Percentiles rank a stretch among this genome's conserved stretches.
These are phyloP conservation scores for Phenganax stokvisi DNA, from an alignment of 92 coral and sea anemone genomes.

Conservation along the genomic window DNA sequence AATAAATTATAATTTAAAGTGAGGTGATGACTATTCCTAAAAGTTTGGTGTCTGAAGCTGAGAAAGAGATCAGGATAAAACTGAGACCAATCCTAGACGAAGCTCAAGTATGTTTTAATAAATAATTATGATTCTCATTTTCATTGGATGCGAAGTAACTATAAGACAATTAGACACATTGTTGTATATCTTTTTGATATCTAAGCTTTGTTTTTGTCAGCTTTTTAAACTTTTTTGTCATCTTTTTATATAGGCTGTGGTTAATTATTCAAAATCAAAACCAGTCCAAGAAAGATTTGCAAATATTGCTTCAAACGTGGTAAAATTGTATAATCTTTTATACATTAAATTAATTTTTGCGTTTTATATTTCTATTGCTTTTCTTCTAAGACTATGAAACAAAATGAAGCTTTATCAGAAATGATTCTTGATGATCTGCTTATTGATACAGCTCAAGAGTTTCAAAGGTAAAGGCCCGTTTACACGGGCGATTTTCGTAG, in stretches of 20 bases:
- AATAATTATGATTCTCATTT: background rate
- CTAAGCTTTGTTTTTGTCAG: background rate
- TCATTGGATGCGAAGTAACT: background rate
- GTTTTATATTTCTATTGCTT: background rate
- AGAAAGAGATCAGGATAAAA: conserved; percentile 72
- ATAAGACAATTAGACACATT: background rate
- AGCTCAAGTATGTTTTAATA: conserved; percentile 58
- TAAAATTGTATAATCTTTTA: background rate
- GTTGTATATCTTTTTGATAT: background rate
- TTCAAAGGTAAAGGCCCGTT: conserved; percentile 59
- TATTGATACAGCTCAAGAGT: conserved; percentile 77
- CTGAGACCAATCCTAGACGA: conserved; percentile 82
- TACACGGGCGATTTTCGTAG: background rate
- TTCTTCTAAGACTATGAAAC: conserved; percentile 74
- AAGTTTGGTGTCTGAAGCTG: conserved; percentile 72
- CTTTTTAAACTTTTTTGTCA: background rate
- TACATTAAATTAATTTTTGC: background rate
- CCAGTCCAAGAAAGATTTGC: conserved; percentile 68
- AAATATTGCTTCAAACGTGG: conserved; percentile 48
- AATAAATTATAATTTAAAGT: conserved; percentile 43
- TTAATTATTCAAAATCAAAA: conserved; percentile 44
- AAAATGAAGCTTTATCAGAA: conserved; percentile 74
- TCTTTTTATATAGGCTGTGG: conserved; percentile 56
- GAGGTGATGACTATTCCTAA: conserved; percentile 64
- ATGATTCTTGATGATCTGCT: conserved; percentile 76